Base-by-base conservation (phyloP, 1,140 invertebrate species). In the Drosophila kikkawai region DNA sequence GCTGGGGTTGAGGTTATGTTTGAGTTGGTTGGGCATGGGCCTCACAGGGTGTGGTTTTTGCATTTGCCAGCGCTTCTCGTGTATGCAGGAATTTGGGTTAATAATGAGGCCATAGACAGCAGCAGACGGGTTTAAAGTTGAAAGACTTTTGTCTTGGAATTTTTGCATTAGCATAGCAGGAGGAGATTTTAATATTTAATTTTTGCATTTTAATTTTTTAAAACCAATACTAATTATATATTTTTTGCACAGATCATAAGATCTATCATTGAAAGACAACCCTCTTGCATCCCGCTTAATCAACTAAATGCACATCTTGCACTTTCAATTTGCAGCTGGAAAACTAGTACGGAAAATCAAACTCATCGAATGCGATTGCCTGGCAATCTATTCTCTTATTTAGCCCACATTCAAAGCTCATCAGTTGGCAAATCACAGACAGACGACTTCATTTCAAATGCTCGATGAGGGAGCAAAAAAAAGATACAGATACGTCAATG, bases 361-460 rank as follows among this genome's bases (percentile, higher is more conserved):
- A 60, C 53, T 60, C 37, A 73, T 73, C 68, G 68, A 50, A 22
- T 59, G 44, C 53, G 53, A 73, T 73, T 71, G 67, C 55, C 67
- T 48, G 48, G 67, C 66, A 73, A 58, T 71, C 66, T 67, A 42
- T 73, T 73, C 44, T 73, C 55, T 60, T 42, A 60, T 60, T 71
- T 73, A 73, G 50, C 69, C 69, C 67, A 60, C 68, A 71, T 73
- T 73, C 67, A 32, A 36, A 71, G 69, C 67, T 73, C 53, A 71
- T 57, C 70, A 45, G 12, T 34, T 59, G 67, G 55, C 69, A 73
- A 73, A 73, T 73, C 69, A 71, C 67, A 73, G 67, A 22, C 51
- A 73, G 53, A 73, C 50, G 29, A 69, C 69, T 60, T 73, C 67
- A 73, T 73, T 73, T 50, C 69, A 29, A 73, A 73, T 51, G 44